phyloP scores from a whole-genome alignment of 2,888 invertebrate genomes.

The Ectropis crepuscularia region DNA sequence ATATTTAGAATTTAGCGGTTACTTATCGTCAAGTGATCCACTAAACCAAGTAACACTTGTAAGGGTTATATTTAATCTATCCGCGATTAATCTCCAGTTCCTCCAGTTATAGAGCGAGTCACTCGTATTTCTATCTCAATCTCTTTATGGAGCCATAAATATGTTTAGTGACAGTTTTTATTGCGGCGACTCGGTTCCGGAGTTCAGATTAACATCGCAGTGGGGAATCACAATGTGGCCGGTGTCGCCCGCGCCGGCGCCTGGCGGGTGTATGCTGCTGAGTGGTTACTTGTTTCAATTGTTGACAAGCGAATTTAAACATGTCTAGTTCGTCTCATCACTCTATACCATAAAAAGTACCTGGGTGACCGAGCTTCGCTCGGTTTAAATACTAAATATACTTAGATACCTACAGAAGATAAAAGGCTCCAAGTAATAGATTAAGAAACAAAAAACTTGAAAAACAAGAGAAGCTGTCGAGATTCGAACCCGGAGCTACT shows the following conservation, averaged over 20 bases:
- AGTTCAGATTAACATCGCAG: constrained; percentile 73
- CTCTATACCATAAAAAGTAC: too few species aligned
- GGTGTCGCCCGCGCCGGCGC: constrained; percentile 19
- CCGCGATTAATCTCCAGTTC: constrained; percentile 5
- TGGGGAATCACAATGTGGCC: constrained; percentile 64
- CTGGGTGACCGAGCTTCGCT: too few species aligned
- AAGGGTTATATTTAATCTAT: not conserved
- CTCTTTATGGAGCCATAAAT: constrained; percentile 79
- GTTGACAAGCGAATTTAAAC: not conserved
- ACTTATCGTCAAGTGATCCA: too few species aligned
- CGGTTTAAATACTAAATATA: too few species aligned
- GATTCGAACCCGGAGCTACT: too few species aligned
- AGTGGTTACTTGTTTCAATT: not conserved
- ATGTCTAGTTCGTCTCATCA: too few species aligned
- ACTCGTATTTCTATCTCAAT: constrained; percentile 60
- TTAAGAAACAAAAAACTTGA: too few species aligned
- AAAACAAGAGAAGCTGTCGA: too few species aligned
- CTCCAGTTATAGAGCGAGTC: constrained; percentile 28
- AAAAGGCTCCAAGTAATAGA: too few species aligned
- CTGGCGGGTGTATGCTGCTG: constrained; percentile 10
- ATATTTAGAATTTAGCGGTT: too few species aligned
- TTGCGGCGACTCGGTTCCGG: constrained; percentile 70
- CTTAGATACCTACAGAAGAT: too few species aligned
- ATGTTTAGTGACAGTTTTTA: constrained; percentile 78
- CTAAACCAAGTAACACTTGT: too few species aligned